Evolutionary conservation across 2,888 invertebrate species (phyloP), one percentile per base, ranked within the genome.

Genomic region (Machimus rusticus): DNA sequence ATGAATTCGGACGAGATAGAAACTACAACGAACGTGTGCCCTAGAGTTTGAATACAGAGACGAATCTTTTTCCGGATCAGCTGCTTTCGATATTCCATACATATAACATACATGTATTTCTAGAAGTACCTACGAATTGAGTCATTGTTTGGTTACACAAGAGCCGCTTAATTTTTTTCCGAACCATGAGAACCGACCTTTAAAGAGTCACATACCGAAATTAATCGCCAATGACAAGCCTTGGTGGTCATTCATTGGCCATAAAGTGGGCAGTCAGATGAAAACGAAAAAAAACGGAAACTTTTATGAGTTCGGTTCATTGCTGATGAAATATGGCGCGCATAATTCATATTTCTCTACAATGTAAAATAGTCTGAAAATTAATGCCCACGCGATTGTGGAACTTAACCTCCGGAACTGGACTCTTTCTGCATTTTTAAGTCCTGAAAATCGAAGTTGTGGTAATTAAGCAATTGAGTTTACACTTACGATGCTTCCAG

Each of bases 51-150:
- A 78, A 16, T 78, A 43, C 23, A 43, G 39, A 19, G 23, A 39
- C 28, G 14, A 78, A 78, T 37, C 78, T 78, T 78, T 78, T 78
- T 78, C 39, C 78, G 43, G 78, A 78, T 46, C 78, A 78, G 23
- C 39, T 46, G 39, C 16, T 28, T 31, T 76, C 76, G 37, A 76
- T 76, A 76, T 76, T 76, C 76, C 5, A 28, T 74, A 37, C 76
- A 37, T 14, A 76, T 12, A 28, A 34, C 6, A 76, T 76, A 66
- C 66, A 19, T 66, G 28, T 23, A 28, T 14, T 46, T 46, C 0
- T 14, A 16, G 43, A 46, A 46, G 12, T 46, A 46, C 43, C 12
- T 19, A 66, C 66, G 23, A 8, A 23, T 23, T 19, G 12, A 23
- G 28, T 28, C 66, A 28, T 66, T 66, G 66, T 66, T 66, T 66